Evolutionary conservation across 2,888 invertebrate genomes (phyloP).

Genomic region (Thera obeliscata): DNA sequence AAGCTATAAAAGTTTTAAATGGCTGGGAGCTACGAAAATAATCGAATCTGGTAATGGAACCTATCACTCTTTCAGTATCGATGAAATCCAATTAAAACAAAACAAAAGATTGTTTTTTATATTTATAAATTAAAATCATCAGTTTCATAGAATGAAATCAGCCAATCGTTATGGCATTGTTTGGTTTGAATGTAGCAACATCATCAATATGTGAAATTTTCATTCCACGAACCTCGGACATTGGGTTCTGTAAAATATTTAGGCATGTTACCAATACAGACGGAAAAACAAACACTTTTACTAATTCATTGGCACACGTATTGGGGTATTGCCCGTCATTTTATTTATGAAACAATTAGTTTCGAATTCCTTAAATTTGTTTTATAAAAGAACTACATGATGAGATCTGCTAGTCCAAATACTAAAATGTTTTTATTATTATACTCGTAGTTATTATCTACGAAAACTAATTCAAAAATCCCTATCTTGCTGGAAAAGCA

Average conservation of each 20-base stretch:
- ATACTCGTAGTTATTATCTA: too few species aligned
- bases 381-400: neutral
- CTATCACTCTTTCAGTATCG: conserved; percentile 24
- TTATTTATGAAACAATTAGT: neutral
- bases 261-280: conserved; percentile 58
- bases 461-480: neutral
- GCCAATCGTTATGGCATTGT: conserved; percentile 69
- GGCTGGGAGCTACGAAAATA: conserved; percentile 14
- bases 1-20: conserved; percentile 7
- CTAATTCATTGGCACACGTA: conserved; percentile 52
- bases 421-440: too few species aligned
- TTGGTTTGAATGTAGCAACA: conserved; percentile 71
- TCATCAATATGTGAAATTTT: conserved; percentile 79
- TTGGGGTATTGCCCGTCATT: conserved; percentile 14
- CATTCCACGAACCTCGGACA: conserved; percentile 61
- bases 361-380: neutral
- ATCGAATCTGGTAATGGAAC: conserved; percentile 16
- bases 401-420: too few species aligned
- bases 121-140: conserved; percentile 52
- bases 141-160: conserved; percentile 67
- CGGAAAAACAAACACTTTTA: conserved; percentile 65
- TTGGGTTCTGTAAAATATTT: conserved; percentile 67
- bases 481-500: neutral
- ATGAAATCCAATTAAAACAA: conserved; percentile 21
- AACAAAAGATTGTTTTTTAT: conserved; percentile 28